Evolutionary conservation across 2,888 invertebrate species (phyloP), one percentile per base, ranked within the genome.

Genomic region (Brenthis ino): DNA sequence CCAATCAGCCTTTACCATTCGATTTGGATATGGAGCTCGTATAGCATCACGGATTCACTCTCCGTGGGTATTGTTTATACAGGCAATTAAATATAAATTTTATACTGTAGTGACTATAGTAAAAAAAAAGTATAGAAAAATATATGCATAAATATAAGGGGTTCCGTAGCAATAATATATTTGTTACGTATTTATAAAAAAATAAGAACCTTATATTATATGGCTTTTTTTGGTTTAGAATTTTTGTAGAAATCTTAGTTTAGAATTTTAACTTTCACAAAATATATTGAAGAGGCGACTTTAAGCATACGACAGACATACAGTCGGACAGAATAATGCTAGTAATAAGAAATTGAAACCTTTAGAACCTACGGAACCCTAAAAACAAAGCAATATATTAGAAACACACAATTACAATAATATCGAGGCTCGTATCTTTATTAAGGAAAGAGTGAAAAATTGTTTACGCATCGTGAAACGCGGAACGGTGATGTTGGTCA

Each of bases 401-500:
- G 33, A 37, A 53, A 63, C 37, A 64, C 54, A 50, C 54, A 67
- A 69, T 64, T 53, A 60, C 66, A 64, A 57, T 61, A 64, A 61
- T 57, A 61, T 55, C 63, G 55, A 65, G 37, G 48, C 37, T 50
- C 65, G 69, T 73, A 68, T 65, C 57, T 63, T 65, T 60, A 68
- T 57, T 68, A 61, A 63, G 65, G 68, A 65, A 54, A 57, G 50
- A 63, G 67, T 69, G 65, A 69, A 53, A 63, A 63, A 65, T 66
- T 69, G 57, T 66, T 69, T 65, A 65, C 65, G 61, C 57, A 28
- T 63, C 61, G 65, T 63, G 33, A 51, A 57, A 65, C 54, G 63
- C 55, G 13, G 43, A 65, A 69, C 64, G 55, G 55, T 37, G 58
- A 24, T 65, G 57, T 75, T 78, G 76, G 77, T 82, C 82, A 81